Base-by-base conservation (phyloP, 2,797 vertebrate species). In the Anniella stebbinsi region DNA sequence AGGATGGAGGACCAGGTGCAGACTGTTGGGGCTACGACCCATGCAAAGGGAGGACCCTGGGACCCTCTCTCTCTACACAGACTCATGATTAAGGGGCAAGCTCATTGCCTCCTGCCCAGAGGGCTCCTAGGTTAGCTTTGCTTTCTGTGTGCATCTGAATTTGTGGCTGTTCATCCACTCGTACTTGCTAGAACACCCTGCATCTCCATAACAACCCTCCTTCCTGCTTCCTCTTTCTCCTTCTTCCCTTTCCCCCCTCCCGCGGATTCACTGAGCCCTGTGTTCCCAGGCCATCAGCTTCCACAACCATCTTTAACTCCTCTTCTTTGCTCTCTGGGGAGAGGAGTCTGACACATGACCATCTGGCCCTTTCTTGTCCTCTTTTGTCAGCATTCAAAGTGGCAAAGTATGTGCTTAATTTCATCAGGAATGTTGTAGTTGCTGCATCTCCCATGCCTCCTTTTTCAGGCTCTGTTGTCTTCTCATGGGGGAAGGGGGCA, bases 401-500 rank as follows among this genome's bases (percentile, higher is more conserved):
- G 1, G 91, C 15, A 85, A 90, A 94, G 93, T 92, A 94, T 94
- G 95, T 21, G 87, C 92, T 94, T 94, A 2, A 92, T 95, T 93
- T 91, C 87, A 10, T 48, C 3, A 93, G 93, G 94, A 94, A 95
- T 95, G 13, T 0, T 0, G 75, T 0, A 0, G 54, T 28, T 84
- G 60, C 87, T 45, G 18, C 15, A 0, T 63, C 54, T 13, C 57
- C 21, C 36, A 21, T 36, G 30, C 57, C 57, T 63, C n/a, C 21
- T 12, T 15, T 54, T n/a, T 25, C 23, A 76, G 73, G 38, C 30
- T 54, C 77, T n/a, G 15, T 30, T 8, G 4, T 3, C n/a, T 54
- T 18, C 51, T 18, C 7, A 36, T 36, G 33, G 18, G n/a, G 54
- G 80, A 30, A 60, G 9, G n/a, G 17, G 23, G 80, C 54, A 23